Base-by-base conservation (phyloP, 2,888 invertebrate genomes). In the Chrysomela aeneicollis region DNA sequence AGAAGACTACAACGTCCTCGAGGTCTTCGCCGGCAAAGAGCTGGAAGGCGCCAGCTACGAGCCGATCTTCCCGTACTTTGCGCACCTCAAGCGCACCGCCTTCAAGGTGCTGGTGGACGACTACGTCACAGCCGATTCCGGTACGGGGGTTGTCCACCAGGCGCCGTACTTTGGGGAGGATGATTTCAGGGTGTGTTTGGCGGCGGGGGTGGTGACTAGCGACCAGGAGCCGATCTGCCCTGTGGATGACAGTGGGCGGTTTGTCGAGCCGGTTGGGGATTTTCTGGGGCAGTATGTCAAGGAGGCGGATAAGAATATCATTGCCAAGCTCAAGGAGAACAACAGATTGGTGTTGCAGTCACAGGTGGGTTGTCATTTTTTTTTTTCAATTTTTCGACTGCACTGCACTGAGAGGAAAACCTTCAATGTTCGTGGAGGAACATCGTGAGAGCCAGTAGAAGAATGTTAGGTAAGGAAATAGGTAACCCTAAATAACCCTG, bases 111-210 rank as follows among this genome's bases (percentile, higher is more conserved):
- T 98, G 46, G 88, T 88, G 61, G 98, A 98, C 83, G 87, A 86
- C 6, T 99, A 99, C 83, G 98, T 99, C 0, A 97, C 97, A 0
- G 90, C 95, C 66, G 98, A 98, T 75, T 93, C 95, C 68, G 99
- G 99, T 57, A 68, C 69, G 8, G 98, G 98, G 15, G 87, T 98
- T 71, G 99, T 99, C 19, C 99, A 99, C 81, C 97, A 98, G 84
- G 95, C 99, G 1, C 97, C 99, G 6, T 99, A 98, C 83, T 99
- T 99, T 85, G 99, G 99, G 75, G 99, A 98, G 86, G 98, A 99
- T 80, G 99, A 99, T 92, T 94, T 92, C 83, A 87, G 97, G 21
- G 90, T 92, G 65, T 92, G 92, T 72, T 81, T 92, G 61, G 86
- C 86, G 17, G 89, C 89, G 21, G 93, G 94, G 5, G 84, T 99